Percentiles rank a stretch among this genome's conserved stretches.
phyloP scores from a whole-genome alignment of 1,140 invertebrate genomes.

The Aethina tumida region DNA sequence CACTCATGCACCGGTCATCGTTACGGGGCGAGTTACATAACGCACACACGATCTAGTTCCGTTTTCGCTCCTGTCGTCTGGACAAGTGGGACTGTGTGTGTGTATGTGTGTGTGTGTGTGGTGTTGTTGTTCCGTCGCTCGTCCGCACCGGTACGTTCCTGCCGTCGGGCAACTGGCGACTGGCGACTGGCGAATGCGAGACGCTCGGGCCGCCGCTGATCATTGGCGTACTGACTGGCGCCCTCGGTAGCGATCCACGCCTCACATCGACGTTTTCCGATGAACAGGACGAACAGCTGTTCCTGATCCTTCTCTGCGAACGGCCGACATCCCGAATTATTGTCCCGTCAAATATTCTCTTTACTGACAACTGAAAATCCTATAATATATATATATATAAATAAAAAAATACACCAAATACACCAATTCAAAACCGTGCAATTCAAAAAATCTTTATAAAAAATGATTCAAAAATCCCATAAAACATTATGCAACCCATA shows the following conservation, averaged over 20 bases:
- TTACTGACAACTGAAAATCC: no score
- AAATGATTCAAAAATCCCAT: no score
- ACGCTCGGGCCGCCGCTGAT: slow-evolving; percentile 1
- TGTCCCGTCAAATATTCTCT: no score
- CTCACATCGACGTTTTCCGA: not conserved
- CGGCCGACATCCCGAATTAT: slow-evolving; percentile 10
- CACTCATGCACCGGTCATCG: slow-evolving; percentile 13
- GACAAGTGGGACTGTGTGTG: not conserved
- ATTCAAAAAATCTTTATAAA: no score
- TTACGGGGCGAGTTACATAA: slow-evolving; percentile 20
- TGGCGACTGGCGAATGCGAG: not conserved
- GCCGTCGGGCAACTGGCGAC: slow-evolving; percentile 1
- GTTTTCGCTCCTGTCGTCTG: not conserved
- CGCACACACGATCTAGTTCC: slow-evolving; percentile 8
- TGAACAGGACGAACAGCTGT: not conserved
- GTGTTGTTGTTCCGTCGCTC: not conserved
- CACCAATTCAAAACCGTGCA: no score
- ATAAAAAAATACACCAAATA: no score
- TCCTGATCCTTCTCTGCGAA: not conserved
- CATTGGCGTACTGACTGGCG: not conserved
- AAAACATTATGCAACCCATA: no score
- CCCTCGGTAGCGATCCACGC: not conserved
- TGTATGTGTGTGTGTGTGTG: no score
- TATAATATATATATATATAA: no score
- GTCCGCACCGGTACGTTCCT: not conserved